Base-by-base conservation (phyloP, 2,888 invertebrate genomes). In the Miltochrista miniata region DNA sequence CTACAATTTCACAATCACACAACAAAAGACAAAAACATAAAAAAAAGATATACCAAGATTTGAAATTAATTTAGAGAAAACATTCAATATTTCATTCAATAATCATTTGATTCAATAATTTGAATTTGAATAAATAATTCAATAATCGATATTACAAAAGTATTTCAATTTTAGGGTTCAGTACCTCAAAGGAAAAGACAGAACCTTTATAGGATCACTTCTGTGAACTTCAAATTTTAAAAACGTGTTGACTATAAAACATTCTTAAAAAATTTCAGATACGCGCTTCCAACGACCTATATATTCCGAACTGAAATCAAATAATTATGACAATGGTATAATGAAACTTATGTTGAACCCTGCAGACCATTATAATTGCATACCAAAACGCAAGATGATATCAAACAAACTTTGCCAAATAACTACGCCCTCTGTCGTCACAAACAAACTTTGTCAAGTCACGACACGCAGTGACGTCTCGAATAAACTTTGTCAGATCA, bases 371-470 rank as follows among this genome's bases (percentile, higher is more conserved):
- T 39, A 8, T 12, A 30, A 30, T 13, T 13, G 3, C 13, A 3
- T 8, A 13, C 24, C 24, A 13, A 35, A 24, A 24, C 5, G 11
- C 12, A 35, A 10, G 11, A 35, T 7, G 18, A 18, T 38, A 24
- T 24, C 24, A 24, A 44, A 44, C 7, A 44, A 44, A 13, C 43
- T 44, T 24, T 44, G 43, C 15, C 43, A 44, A 35, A 44, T 44
- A 7, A 44, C 43, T 35, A 44, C 43, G 13, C 43, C 35, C 13
- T 13, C 18, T 10, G 34, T 18, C 9, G 43, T 44, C 24, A 44
- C 35, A 9, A 55, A 69, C 29, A 60, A 64, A 42, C 36, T 51
- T 8, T 66, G 68, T 45, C 59, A 64, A 49, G 45, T 36, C 11
- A 48, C 45, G 43, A 48, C 41, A 24, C 46, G 51, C 10, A 13